A percentile compares a stretch with the other conserved stretches of the same genome.
Conservation (phyloP, 2,888 invertebrate species). For the Neelides folsomi region DNA sequence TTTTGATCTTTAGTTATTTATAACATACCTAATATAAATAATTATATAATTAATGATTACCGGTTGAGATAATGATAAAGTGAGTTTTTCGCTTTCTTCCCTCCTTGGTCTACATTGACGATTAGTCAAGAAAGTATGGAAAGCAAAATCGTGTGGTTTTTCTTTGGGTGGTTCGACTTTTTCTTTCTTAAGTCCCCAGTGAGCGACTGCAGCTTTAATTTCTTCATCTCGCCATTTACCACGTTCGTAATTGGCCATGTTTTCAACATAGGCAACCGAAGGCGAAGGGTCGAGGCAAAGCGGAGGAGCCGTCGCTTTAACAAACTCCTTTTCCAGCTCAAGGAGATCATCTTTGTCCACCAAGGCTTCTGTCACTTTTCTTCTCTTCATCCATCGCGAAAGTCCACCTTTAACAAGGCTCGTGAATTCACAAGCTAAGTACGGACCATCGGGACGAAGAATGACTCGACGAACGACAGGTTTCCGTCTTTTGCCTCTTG, state of each 20-base stretch:
- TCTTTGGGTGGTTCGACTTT: not conserved
- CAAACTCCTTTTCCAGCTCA: slow-evolving; percentile 67
- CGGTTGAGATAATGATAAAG: not conserved
- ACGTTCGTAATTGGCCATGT: slow-evolving; percentile 59
- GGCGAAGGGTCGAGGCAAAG: slow-evolving; percentile 81
- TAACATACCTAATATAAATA: too few relatives aligned
- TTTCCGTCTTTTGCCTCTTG: too few relatives aligned
- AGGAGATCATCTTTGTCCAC: slow-evolving; percentile 35
- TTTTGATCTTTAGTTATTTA: too few relatives aligned
- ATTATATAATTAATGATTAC: too few relatives aligned
- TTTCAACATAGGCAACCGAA: slow-evolving; percentile 59
- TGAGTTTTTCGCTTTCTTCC: not conserved
- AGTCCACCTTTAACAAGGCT: too few relatives aligned
- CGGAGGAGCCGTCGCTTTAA: slow-evolving; percentile 71
- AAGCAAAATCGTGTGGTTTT: not conserved
- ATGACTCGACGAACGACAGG: too few relatives aligned
- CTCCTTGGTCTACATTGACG: not conserved
- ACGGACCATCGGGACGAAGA: too few relatives aligned
- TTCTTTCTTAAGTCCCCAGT: slow-evolving; percentile 7
- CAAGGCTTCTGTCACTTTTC: too few relatives aligned
- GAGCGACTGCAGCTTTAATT: slow-evolving; percentile 11
- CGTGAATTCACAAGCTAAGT: too few relatives aligned
- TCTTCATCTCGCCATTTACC: slow-evolving; percentile 34
- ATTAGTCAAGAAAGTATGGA: not conserved
- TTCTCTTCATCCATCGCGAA: too few relatives aligned